A percentile compares a stretch with the other conserved stretches of the same genome.
These are phyloP conservation scores for Lithophane leautieri DNA, from an alignment of 2,888 invertebrate genomes.

Conservation along the genomic window DNA sequence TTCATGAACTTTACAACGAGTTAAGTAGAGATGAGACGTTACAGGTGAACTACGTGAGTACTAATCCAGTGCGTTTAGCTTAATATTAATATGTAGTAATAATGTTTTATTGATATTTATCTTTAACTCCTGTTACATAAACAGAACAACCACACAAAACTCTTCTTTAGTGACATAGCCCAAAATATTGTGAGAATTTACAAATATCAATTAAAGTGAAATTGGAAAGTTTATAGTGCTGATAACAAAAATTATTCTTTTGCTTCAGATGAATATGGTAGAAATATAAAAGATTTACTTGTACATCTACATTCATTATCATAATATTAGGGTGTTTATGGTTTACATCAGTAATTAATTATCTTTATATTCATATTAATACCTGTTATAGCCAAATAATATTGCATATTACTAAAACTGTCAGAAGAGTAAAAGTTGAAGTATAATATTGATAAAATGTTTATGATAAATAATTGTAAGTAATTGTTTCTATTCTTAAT, in stretches of 20 bases:
- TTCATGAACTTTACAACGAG: conserved; percentile 88
- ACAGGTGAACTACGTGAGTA: conserved; percentile 87
- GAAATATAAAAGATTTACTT: neutral
- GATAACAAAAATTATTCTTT: neutral
- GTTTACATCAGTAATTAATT: conserved; percentile 2
- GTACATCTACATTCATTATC: neutral
- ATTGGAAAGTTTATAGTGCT: conserved; percentile 10
- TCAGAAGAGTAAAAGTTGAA: neutral
- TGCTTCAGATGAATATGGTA: neutral
- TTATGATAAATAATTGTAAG: neutral
- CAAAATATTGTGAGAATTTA: neutral
- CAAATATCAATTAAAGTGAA: neutral
- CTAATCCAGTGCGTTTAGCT: conserved; percentile 30
- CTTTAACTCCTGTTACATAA: neutral
- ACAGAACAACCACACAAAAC: neutral
- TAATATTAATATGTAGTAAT: conserved; percentile 7
- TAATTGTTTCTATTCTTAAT: conserved; percentile 27
- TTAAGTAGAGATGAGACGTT: conserved; percentile 86
- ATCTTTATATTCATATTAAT: neutral
- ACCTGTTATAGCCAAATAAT: neutral
- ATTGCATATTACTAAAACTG: neutral
- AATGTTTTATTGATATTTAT: conserved; percentile 14
- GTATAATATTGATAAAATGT: neutral
- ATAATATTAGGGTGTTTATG: conserved; percentile 11
- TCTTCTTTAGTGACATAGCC: neutral